Evolutionary conservation across 2,888 invertebrate species (phyloP).

Genomic region (Pandemis heparana): DNA sequence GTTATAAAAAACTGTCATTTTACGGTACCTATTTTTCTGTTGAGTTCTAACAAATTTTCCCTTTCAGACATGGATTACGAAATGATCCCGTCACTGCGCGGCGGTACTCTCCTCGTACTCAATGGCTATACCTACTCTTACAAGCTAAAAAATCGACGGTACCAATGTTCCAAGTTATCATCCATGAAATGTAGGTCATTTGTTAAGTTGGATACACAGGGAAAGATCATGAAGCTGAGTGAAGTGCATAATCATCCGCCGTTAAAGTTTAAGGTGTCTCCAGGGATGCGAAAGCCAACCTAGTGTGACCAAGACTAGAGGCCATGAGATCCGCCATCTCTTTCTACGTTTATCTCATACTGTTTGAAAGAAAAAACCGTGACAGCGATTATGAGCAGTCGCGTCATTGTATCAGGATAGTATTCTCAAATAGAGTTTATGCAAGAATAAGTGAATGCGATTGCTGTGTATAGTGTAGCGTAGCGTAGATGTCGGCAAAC

Average conservation of each 20-base stretch:
- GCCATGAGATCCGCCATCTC: not conserved
- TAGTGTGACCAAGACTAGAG: not conserved
- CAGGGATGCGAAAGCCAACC: conserved; percentile 17
- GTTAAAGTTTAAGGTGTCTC: conserved; percentile 9
- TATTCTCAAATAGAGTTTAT: no score
- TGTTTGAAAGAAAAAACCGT: no score
- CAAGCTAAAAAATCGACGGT: conserved; percentile 29
- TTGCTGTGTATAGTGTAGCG: no score
- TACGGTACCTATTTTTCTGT: not conserved
- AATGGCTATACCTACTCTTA: conserved; percentile 40
- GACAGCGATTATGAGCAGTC: no score
- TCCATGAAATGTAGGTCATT: conserved; percentile 30
- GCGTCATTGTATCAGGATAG: no score
- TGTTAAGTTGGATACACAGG: conserved; percentile 24
- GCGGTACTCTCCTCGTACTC: conserved; percentile 32
- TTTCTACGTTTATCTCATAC: no score
- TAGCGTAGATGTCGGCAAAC: no score
- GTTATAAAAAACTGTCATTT: no score
- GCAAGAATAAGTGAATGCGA: no score
- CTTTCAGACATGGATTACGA: conserved; percentile 21
- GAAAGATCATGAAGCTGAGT: conserved; percentile 27
- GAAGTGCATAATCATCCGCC: conserved; percentile 42
- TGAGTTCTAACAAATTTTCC: not conserved
- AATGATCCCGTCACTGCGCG: conserved; percentile 14
- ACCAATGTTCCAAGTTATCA: conserved; percentile 31